phyloP scores from a whole-genome alignment of 2,113 vertebrate species.

The Rynchops niger region DNA sequence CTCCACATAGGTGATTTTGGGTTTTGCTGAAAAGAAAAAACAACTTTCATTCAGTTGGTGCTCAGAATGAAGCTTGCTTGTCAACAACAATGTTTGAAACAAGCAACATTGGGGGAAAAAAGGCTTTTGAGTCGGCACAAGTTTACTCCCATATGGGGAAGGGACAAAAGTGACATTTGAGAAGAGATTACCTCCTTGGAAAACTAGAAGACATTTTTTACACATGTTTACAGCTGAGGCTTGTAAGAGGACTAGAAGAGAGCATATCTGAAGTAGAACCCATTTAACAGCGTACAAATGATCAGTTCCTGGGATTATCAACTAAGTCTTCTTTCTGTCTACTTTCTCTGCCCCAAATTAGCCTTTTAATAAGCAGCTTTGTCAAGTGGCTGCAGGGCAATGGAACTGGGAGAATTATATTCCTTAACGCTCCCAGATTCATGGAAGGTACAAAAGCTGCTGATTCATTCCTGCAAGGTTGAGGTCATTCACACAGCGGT shows the following conservation, averaged over 20 bases:
- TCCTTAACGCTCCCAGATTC: neutral
- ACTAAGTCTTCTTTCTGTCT: neutral
- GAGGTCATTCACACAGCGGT: neutral
- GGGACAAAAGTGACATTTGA: neutral
- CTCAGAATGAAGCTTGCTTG: neutral
- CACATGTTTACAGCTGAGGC: neutral
- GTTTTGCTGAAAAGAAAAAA: slow-evolving; percentile 83
- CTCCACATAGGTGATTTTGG: slow-evolving; percentile 94
- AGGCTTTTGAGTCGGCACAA: neutral
- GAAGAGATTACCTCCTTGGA: neutral
- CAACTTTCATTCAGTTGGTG: neutral
- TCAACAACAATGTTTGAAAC: neutral
- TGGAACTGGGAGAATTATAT: neutral
- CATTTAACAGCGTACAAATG: neutral
- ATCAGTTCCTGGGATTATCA: neutral
- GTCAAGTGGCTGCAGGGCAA: neutral
- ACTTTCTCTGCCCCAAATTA: neutral
- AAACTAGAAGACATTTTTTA: neutral
- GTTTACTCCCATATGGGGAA: neutral
- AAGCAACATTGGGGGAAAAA: neutral
- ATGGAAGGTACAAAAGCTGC: neutral
- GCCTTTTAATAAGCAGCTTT: neutral
- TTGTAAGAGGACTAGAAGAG: neutral
- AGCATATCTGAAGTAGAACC: neutral
- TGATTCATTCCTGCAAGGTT: neutral